Conservation (phyloP, 2,888 invertebrate species). For the Noctuana brunneofusca region DNA sequence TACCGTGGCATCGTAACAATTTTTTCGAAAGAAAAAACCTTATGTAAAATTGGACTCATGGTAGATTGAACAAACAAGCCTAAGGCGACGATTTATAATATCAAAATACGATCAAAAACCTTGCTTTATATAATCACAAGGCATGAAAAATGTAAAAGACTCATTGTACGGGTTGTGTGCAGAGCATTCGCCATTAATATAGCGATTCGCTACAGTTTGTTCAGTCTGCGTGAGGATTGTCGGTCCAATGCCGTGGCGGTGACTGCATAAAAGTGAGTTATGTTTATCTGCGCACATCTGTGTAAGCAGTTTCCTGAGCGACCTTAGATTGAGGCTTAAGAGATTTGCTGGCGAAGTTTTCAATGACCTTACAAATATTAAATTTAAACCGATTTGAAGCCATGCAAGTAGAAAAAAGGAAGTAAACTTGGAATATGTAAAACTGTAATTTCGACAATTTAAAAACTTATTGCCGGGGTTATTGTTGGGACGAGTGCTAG, state of each 20-base stretch:
- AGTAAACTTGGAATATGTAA: too few relatives aligned
- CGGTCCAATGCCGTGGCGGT: conserved; percentile 14
- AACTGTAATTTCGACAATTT: too few relatives aligned
- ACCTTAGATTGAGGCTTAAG: conserved; percentile 14
- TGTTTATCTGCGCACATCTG: conserved; percentile 38
- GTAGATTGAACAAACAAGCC: too few relatives aligned
- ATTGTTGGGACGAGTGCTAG: too few relatives aligned
- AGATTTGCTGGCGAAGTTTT: background rate
- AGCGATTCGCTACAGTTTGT: conserved; percentile 2
- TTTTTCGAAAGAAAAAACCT: too few relatives aligned
- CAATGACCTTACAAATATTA: background rate
- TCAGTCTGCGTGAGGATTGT: background rate
- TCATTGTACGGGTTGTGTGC: background rate
- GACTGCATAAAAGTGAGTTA: conserved; percentile 30
- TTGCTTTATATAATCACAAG: background rate
- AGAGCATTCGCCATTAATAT: background rate
- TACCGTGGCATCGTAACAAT: too few relatives aligned
- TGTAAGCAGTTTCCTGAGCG: conserved; percentile 37
- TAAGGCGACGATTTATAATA: background rate
- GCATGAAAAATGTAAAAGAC: background rate
- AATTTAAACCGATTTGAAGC: too few relatives aligned
- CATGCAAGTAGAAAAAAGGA: too few relatives aligned
- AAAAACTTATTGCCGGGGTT: too few relatives aligned
- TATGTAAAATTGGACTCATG: too few relatives aligned
- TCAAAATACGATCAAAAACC: background rate